phyloP scores from a whole-genome alignment of 1,140 invertebrate genomes.

The Meloidogyne hapla region DNA sequence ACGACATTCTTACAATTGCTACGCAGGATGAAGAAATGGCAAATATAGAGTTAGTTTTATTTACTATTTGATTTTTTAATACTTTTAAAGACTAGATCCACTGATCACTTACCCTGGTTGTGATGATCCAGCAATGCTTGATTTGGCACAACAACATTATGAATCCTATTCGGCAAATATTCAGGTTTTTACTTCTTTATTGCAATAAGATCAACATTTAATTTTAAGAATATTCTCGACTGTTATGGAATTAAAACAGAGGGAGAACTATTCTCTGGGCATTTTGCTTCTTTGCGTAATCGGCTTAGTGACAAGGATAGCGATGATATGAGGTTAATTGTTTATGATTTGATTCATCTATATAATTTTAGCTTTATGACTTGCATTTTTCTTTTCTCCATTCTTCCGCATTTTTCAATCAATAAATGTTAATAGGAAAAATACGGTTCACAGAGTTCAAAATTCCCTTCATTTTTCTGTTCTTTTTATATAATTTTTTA shows the following conservation, averaged over 20 bases:
- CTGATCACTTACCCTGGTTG: conserved; percentile 8
- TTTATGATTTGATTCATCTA: no score
- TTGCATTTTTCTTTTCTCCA: no score
- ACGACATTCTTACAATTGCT: conserved; percentile 41
- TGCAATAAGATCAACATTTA: neutral
- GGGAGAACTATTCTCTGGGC: conserved; percentile 50
- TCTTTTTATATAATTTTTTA: conserved; percentile 6
- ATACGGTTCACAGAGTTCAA: no score
- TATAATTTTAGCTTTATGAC: no score
- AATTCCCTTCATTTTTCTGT: no score
- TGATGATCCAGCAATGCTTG: conserved; percentile 17
- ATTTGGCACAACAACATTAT: conserved; percentile 37
- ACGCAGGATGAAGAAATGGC: conserved; percentile 33
- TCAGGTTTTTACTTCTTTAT: conserved; percentile 13
- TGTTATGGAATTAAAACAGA: conserved; percentile 58
- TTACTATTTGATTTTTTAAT: conserved; percentile 8
- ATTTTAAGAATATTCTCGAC: conserved; percentile 52
- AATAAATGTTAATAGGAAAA: no score
- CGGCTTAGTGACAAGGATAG: conserved; percentile 45
- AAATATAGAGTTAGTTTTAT: conserved; percentile 27
- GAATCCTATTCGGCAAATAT: conserved; percentile 42
- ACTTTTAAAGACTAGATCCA: neutral
- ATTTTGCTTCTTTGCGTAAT: conserved; percentile 41
- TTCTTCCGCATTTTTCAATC: no score
- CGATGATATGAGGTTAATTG: conserved; percentile 39